phyloP scores from a whole-genome alignment of 2,888 invertebrate species.

The Rhagium mordax region DNA sequence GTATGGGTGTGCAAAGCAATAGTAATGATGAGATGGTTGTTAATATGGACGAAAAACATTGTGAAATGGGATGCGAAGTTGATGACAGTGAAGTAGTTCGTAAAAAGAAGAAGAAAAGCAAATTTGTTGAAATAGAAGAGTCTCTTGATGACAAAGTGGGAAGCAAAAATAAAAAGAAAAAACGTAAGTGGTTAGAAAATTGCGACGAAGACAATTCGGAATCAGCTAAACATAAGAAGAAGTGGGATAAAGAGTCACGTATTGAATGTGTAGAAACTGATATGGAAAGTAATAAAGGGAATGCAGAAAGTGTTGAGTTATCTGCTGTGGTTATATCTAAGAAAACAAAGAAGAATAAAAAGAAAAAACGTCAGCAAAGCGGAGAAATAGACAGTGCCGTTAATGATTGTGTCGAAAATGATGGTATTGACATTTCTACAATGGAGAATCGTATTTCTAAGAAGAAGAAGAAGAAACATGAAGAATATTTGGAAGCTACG shows the following conservation, averaged over 20 bases:
- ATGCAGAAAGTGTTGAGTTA: too few relatives aligned
- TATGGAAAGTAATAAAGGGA: neutral
- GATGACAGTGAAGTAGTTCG: neutral
- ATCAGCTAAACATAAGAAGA: slow-evolving; percentile 5
- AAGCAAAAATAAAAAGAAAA: neutral
- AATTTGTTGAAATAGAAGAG: neutral
- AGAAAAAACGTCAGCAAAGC: neutral
- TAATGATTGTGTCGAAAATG: neutral
- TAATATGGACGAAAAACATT: neutral
- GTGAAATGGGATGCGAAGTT: neutral
- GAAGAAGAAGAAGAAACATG: neutral
- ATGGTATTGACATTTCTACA: neutral
- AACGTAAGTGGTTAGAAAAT: neutral
- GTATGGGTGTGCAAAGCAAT: neutral
- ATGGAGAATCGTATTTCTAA: neutral
- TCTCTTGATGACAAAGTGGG: neutral
- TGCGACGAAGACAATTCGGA: neutral
- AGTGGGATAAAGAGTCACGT: neutral
- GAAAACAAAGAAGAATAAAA: neutral
- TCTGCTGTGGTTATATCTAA: too few relatives aligned
- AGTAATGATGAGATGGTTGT: neutral
- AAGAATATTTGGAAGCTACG: neutral
- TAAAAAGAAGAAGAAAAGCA: neutral
- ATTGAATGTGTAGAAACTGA: neutral
- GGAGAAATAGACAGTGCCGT: neutral